phyloP scores from a whole-genome alignment of 2,888 invertebrate species.

The Caenorhabditis sulstoni region DNA sequence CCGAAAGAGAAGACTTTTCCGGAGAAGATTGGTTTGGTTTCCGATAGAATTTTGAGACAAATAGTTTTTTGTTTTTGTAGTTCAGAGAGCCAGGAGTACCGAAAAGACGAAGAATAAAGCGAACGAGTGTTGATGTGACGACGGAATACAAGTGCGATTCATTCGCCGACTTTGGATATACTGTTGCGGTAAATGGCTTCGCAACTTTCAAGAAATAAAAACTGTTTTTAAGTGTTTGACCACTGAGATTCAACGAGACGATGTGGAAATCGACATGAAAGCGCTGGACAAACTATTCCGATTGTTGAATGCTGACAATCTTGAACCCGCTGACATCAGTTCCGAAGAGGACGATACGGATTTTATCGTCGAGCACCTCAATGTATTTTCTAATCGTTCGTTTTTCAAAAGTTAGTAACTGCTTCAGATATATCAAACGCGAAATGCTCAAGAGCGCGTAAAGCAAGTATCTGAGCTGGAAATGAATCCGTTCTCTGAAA shows the following conservation, averaged over 20 bases:
- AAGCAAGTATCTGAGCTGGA: conserved; percentile 5
- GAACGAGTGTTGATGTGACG: conserved; percentile 20
- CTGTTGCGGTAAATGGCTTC: conserved; percentile 1
- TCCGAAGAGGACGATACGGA: conserved; percentile 24
- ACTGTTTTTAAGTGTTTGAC: conserved; percentile 7
- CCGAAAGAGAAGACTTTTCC: conserved; percentile 35
- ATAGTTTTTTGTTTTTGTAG: conserved; percentile 6
- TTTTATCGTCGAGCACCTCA: conserved; percentile 6
- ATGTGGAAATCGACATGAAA: conserved; percentile 8
- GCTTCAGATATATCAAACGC: conserved; percentile 2
- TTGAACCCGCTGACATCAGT: background rate
- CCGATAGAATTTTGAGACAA: too few relatives aligned
- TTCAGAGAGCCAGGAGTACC: background rate
- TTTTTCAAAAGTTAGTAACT: background rate
- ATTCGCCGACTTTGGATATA: conserved; percentile 5
- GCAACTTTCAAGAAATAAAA: too few relatives aligned
- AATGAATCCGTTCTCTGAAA: conserved; percentile 34
- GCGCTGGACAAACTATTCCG: conserved; percentile 12
- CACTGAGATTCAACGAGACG: conserved; percentile 4
- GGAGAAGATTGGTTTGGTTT: conserved; percentile 20
- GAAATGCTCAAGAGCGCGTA: conserved; percentile 20
- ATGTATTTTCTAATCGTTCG: background rate
- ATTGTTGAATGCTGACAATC: background rate
- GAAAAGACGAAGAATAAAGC: conserved; percentile 20
- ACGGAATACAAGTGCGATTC: conserved; percentile 23